Conservation (phyloP, 2,888 invertebrate species). For the Drosophila bunnanda region DNA sequence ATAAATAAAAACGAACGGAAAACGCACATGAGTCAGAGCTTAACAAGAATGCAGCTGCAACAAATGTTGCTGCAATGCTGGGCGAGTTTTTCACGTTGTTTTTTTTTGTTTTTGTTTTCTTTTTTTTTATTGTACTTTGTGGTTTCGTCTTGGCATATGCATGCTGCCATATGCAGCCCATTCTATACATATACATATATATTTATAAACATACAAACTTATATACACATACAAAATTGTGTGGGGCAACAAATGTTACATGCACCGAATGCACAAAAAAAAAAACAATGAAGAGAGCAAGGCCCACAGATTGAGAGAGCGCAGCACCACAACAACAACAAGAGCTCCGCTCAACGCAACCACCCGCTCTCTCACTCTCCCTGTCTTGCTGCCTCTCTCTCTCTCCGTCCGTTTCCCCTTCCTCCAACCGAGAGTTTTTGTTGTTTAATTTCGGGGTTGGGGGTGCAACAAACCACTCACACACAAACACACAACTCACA, state of each 20-base stretch:
- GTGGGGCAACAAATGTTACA: conserved; percentile 52
- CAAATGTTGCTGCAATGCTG: conserved; percentile 60
- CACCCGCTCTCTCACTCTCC: conserved; percentile 24
- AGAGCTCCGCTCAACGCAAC: conserved; percentile 31
- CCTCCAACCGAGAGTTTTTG: conserved; percentile 40
- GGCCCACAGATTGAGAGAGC: conserved; percentile 43
- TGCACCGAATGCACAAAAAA: conserved; percentile 66
- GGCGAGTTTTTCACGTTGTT: conserved; percentile 51
- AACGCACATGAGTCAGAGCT: conserved; percentile 62
- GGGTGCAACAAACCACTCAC: conserved; percentile 23
- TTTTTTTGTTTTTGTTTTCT: conserved; percentile 34
- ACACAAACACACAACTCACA: no score
- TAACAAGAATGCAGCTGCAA: conserved; percentile 59
- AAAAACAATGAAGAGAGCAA: conserved; percentile 54
- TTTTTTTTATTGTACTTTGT: conserved; percentile 37
- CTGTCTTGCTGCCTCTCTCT: not conserved
- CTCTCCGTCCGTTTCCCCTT: conserved; percentile 12
- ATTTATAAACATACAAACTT: conserved; percentile 12
- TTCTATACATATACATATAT: conserved; percentile 10
- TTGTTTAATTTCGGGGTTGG: conserved; percentile 44
- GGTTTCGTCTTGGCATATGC: conserved; percentile 62
- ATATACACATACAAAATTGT: conserved; percentile 26
- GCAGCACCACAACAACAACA: conserved; percentile 32
- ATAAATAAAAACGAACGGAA: conserved; percentile 23
- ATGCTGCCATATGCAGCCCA: conserved; percentile 68